These are phyloP conservation scores for Malurus elegans DNA, from an alignment of 2,113 vertebrate genomes.

Conservation along the genomic window DNA sequence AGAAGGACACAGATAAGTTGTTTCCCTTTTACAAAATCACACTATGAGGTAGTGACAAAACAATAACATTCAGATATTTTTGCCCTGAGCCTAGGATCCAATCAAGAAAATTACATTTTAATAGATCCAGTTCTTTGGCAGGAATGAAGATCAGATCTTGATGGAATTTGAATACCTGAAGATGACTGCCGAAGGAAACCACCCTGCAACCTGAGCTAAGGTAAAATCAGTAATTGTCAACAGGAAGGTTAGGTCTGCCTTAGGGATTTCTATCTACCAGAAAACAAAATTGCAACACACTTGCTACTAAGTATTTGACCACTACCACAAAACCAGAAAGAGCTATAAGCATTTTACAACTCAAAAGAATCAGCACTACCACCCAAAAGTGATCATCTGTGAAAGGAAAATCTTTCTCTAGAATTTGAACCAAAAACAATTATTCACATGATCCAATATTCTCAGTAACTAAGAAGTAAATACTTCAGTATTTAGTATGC, in stretches of 20 bases:
- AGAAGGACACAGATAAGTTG: background rate
- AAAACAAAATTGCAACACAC: background rate
- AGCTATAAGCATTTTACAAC: background rate
- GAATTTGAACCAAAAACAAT: background rate
- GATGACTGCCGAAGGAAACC: background rate
- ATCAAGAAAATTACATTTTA: conserved; percentile 6
- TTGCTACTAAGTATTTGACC: conserved; percentile 3
- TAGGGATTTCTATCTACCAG: background rate
- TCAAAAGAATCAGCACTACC: background rate
- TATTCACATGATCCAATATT: background rate
- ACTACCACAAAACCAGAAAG: background rate
- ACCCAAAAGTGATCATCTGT: background rate
- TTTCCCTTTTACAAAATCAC: background rate
- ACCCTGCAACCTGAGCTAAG: background rate
- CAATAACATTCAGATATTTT: background rate
- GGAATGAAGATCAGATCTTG: background rate
- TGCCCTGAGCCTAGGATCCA: background rate
- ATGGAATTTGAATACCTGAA: background rate
- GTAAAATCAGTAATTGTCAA: conserved; percentile 1
- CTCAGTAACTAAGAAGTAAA: background rate
- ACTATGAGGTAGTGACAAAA: background rate
- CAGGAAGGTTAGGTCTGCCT: background rate
- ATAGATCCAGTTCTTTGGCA: background rate
- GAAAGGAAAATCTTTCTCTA: background rate
- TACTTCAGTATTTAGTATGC: background rate